Evolutionary conservation across 2,888 invertebrate species (phyloP).

Genomic region (Trichopria drosophilae): DNA sequence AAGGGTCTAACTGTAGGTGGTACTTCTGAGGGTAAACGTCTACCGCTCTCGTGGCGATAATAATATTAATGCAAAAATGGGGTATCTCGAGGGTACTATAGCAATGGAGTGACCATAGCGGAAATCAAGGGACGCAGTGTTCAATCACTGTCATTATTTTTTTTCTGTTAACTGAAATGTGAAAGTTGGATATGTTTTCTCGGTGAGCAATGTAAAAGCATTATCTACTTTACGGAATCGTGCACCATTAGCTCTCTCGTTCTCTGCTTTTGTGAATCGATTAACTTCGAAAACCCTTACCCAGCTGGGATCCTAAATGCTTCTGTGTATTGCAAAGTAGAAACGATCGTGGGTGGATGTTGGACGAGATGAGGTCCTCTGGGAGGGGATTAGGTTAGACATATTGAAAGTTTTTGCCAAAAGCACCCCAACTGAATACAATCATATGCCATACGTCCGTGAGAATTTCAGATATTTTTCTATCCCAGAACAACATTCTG

Average conservation of each 20-base stretch:
- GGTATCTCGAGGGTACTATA: conserved; percentile 49
- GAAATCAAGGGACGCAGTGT: too few species aligned
- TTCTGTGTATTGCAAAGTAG: conserved; percentile 51
- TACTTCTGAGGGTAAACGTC: conserved; percentile 30
- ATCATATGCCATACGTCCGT: background rate
- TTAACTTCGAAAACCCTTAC: conserved; percentile 53
- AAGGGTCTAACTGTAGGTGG: conserved; percentile 32
- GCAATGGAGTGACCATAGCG: too few species aligned
- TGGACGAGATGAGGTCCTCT: conserved; percentile 39
- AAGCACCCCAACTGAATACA: too few species aligned
- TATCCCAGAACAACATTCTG: conserved; percentile 3
- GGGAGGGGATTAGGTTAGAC: conserved; percentile 52
- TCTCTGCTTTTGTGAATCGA: conserved; percentile 56
- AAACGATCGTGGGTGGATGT: conserved; percentile 37
- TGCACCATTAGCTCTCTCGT: too few species aligned
- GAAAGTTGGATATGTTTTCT: too few species aligned
- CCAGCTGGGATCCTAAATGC: conserved; percentile 54
- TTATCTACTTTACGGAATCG: too few species aligned
- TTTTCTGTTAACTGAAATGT: too few species aligned
- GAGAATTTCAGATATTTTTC: too few species aligned
- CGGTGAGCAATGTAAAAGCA: too few species aligned
- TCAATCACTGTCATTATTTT: too few species aligned
- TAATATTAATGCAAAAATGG: conserved; percentile 53
- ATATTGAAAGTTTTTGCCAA: conserved; percentile 50
- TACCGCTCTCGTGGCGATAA: conserved; percentile 40